Conservation (phyloP, 1,140 invertebrate species). For the Pinna nobilis region DNA sequence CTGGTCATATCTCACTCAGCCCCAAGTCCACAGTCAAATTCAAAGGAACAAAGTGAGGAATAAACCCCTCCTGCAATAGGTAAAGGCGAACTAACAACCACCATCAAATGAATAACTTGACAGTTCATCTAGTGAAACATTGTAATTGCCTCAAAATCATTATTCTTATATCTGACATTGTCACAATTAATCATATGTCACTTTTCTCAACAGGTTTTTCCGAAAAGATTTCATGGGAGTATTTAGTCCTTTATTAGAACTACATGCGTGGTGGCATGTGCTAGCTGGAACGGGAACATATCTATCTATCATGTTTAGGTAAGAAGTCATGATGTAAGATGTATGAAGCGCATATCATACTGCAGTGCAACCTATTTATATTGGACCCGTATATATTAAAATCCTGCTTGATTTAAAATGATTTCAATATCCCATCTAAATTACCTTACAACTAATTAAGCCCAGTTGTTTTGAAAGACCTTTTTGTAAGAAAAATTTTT, state of each 20-base stretch:
- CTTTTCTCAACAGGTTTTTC: constrained; percentile 15
- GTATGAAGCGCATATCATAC: background rate
- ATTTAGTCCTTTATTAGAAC: constrained; percentile 54
- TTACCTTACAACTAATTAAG: background rate
- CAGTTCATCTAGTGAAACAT: no score
- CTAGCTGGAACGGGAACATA: constrained; percentile 67
- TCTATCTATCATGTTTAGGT: constrained; percentile 53
- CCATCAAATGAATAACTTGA: no score
- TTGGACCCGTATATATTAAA: background rate
- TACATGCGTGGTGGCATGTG: constrained; percentile 71
- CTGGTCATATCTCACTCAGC: no score
- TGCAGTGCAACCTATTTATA: background rate
- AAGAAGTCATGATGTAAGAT: background rate
- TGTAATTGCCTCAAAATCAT: no score
- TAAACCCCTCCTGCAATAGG: no score
- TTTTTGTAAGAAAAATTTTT: background rate
- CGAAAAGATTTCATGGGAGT: constrained; percentile 31
- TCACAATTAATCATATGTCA: no score
- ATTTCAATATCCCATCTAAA: background rate
- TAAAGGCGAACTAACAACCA: no score
- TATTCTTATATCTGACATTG: no score
- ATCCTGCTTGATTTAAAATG: background rate
- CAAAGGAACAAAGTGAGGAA: no score
- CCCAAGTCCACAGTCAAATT: no score
- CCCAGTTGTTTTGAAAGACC: background rate